Evolutionary conservation across 2,113 vertebrate species (phyloP).

Genomic region (Nothocercus julius): DNA sequence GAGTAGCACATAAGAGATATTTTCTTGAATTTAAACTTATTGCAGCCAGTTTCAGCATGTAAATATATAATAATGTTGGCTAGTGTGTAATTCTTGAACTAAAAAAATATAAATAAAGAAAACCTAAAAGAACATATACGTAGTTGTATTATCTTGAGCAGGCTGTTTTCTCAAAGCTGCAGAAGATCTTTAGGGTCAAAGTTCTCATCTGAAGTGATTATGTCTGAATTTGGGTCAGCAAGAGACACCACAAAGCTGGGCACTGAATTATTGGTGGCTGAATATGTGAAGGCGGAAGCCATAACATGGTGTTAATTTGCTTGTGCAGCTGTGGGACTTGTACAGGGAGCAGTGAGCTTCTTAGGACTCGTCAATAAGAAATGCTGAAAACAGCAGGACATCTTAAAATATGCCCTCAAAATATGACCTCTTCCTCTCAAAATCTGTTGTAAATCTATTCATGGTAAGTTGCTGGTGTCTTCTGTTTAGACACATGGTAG

Average conservation of each 20-base stretch:
- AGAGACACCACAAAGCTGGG: neutral
- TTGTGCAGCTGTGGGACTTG: neutral
- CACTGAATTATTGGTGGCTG: neutral
- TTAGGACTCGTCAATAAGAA: neutral
- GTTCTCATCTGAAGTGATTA: neutral
- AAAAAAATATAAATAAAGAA: constrained; percentile 88
- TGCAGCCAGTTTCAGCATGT: constrained; percentile 89
- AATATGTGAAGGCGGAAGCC: neutral
- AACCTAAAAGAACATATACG: constrained; percentile 73
- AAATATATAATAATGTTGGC: constrained; percentile 89
- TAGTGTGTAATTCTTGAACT: constrained; percentile 90
- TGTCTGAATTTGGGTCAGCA: neutral
- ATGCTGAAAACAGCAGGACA: neutral
- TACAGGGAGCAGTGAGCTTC: neutral
- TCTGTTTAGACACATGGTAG: neutral
- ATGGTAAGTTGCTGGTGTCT: neutral
- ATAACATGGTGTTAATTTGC: neutral
- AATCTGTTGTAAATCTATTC: neutral
- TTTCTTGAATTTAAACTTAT: constrained; percentile 88
- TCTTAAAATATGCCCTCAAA: neutral
- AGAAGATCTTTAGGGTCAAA: neutral
- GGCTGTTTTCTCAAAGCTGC: neutral
- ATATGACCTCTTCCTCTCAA: neutral
- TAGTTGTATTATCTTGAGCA: constrained; percentile 62
- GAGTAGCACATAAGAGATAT: constrained; percentile 88